Evolutionary conservation across 2,888 invertebrate species (phyloP).

Genomic region (Synergus japonicus): DNA sequence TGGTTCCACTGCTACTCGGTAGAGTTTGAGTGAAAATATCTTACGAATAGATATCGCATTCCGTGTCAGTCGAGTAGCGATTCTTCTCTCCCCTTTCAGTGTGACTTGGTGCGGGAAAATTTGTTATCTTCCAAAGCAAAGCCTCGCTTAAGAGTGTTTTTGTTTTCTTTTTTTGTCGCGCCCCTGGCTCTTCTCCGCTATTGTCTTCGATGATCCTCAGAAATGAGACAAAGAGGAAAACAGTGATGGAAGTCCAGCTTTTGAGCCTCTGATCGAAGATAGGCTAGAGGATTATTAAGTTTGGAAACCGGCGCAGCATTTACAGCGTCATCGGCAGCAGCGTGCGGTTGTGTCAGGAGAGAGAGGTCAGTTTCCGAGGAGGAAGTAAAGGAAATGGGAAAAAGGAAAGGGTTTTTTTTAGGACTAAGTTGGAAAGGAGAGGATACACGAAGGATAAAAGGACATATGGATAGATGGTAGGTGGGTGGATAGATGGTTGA

Average conservation of each 20-base stretch:
- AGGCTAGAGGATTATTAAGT: conserved; percentile 48
- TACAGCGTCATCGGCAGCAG: conserved; percentile 25
- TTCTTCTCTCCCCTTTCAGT: conserved; percentile 1
- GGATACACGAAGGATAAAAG: conserved; percentile 28
- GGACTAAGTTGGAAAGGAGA: conserved; percentile 47
- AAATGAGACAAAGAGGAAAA: conserved; percentile 49
- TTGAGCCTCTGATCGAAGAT: conserved; percentile 45
- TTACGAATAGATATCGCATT: conserved; percentile 14
- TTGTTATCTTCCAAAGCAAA: conserved; percentile 25
- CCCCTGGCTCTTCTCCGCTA: conserved; percentile 14
- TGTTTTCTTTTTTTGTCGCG: conserved; percentile 16
- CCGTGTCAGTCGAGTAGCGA: not conserved
- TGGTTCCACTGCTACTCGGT: not conserved
- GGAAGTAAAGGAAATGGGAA: conserved; percentile 50
- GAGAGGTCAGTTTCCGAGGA: conserved; percentile 46
- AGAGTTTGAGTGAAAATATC: not conserved
- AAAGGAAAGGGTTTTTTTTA: conserved; percentile 53
- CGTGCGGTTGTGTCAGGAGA: conserved; percentile 41
- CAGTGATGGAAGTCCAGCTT: conserved; percentile 36
- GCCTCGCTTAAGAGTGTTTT: conserved; percentile 28
- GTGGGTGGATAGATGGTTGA: conserved; percentile 56
- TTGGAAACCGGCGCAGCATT: conserved; percentile 25
- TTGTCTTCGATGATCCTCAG: conserved; percentile 38
- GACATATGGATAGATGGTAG: conserved; percentile 40
- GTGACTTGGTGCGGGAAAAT: conserved; percentile 4